A percentile compares a stretch with the other conserved stretches of the same genome.
phyloP scores from a whole-genome alignment of 2,797 vertebrate species.

The Molossus alvarezi region DNA sequence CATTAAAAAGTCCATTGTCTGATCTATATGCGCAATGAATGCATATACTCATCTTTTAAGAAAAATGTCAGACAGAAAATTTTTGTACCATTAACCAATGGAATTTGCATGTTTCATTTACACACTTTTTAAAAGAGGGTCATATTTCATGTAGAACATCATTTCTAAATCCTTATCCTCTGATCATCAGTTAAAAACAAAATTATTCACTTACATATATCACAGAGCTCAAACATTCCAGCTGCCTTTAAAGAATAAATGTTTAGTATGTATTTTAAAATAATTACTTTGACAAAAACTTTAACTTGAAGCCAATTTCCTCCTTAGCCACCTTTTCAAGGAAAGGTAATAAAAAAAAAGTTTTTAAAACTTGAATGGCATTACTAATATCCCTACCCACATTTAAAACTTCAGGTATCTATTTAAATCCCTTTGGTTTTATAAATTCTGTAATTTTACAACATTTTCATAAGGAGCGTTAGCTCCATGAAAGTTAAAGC shows the following conservation, averaged over 20 bases:
- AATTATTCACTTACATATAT: slow-evolving; percentile 61
- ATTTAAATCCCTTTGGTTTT: slow-evolving; percentile 1
- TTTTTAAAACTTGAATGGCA: slow-evolving; percentile 13
- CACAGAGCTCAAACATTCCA: slow-evolving; percentile 57
- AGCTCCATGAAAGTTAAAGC: not conserved
- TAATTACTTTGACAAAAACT: slow-evolving; percentile 32
- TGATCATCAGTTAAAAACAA: slow-evolving; percentile 20
- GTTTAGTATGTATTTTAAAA: slow-evolving; percentile 60
- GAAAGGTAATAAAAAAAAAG: slow-evolving; percentile 59
- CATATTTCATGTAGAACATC: slow-evolving; percentile 34
- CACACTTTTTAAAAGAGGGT: not conserved
- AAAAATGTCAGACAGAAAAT: slow-evolving; percentile 48
- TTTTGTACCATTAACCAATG: slow-evolving; percentile 42
- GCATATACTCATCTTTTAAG: not conserved
- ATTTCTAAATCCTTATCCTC: slow-evolving; percentile 64
- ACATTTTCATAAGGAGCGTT: slow-evolving; percentile 23
- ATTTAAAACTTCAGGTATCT: slow-evolving; percentile 1
- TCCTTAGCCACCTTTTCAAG: slow-evolving; percentile 5
- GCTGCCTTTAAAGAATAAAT: not conserved
- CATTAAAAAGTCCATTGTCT: slow-evolving; percentile 51
- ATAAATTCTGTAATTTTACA: slow-evolving; percentile 3
- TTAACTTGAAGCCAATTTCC: slow-evolving; percentile 29
- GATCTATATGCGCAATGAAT: not conserved
- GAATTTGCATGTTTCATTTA: slow-evolving; percentile 24
- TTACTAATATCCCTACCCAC: not conserved